These are phyloP conservation scores for Eunapius fragilis DNA, from an alignment of 37 sponge, comb jelly and placozoan genomes.

Conservation along the genomic window DNA sequence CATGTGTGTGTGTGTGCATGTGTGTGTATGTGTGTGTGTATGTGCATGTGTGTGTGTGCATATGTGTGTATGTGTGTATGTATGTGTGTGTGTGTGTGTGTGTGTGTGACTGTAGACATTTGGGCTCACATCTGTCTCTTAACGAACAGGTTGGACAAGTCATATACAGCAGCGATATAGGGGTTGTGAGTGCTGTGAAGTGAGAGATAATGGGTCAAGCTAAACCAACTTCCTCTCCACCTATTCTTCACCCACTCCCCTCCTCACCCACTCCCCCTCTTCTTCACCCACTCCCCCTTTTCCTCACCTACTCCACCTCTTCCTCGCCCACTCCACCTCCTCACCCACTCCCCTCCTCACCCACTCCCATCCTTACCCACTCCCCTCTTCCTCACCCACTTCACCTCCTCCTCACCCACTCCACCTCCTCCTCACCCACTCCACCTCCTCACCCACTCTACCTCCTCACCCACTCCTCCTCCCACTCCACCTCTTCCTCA, in stretches of 20 bases:
- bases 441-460: background rate
- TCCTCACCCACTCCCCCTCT: background rate
- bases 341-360: background rate
- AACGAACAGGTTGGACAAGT: constrained; percentile 25
- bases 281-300: background rate
- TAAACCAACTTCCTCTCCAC: background rate
- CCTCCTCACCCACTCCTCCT: background rate
- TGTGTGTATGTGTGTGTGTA: no score
- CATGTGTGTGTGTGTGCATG: no score
- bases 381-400: background rate
- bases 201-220: no score
- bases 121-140: constrained; percentile 42
- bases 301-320: no score
- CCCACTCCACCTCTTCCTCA: background rate
- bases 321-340: background rate
- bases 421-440: background rate
- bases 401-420: background rate
- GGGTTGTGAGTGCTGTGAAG: constrained; percentile 44
- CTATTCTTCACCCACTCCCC: background rate
- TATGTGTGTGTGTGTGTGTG: no score
- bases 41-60: no score
- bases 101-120: no score
- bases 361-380: no score
- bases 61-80: no score
- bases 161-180: constrained; percentile 52